Conservation (phyloP, 2,113 vertebrate species). For the Cephalopholis sonnerati region DNA sequence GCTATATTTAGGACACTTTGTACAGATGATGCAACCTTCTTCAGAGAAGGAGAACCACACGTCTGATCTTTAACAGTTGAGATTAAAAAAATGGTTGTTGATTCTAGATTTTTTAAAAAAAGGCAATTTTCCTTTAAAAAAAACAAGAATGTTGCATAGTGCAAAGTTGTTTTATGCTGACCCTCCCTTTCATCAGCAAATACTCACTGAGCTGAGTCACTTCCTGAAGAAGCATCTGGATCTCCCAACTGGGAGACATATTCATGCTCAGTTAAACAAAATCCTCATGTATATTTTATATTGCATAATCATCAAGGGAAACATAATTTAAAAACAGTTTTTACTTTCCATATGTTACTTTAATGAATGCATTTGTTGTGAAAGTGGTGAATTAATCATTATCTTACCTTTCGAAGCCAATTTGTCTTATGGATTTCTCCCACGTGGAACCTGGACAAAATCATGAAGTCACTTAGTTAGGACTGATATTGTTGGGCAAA, state of each 20-base stretch:
- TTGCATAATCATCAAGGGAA: neutral
- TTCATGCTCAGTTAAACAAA: constrained; percentile 23
- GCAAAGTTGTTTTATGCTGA: neutral
- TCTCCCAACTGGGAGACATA: neutral
- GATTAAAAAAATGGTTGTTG: too few species aligned
- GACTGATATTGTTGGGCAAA: neutral
- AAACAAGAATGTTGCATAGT: too few species aligned
- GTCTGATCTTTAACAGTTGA: neutral
- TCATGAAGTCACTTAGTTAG: constrained; percentile 40
- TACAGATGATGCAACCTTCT: neutral
- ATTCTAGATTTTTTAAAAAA: neutral
- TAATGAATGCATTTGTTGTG: neutral
- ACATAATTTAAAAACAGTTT: neutral
- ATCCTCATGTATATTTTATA: constrained; percentile 10
- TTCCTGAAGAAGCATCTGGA: constrained; percentile 7
- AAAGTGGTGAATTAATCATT: neutral
- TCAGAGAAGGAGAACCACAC: neutral
- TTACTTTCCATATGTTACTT: neutral
- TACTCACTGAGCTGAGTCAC: neutral
- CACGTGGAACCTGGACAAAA: constrained; percentile 89
- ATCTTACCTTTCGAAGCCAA: constrained; percentile 97
- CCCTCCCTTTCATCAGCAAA: neutral
- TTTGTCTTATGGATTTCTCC: constrained; percentile 96
- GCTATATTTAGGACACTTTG: constrained; percentile 38
- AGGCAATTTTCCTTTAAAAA: neutral